Base-by-base conservation (phyloP, 2,113 vertebrate species). In the Macrotis lagotis region DNA sequence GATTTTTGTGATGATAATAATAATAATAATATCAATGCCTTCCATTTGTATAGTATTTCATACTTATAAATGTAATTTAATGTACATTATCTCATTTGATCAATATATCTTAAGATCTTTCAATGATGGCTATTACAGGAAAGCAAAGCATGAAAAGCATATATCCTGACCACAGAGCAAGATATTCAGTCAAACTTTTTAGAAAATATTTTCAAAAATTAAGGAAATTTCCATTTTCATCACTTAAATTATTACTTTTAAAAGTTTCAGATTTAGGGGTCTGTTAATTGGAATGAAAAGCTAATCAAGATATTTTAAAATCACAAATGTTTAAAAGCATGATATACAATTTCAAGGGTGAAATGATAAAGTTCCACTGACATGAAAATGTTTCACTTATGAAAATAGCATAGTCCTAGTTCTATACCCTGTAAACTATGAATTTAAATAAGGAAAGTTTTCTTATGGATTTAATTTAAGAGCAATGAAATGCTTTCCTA, bases 391-490 rank as follows among this genome's bases (percentile, higher is more conserved):
- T 93, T 95, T 94, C 47, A 91, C 25, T 92, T 92, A 94, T 90
- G 28, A 89, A 97, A 96, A 91, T 0, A 51, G 19, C 25, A 93
- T 48, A 51, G 22, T 90, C 44, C 74, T 90, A 90, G n/a, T 94
- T 94, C 74, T 91, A 48, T 90, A 90, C 11, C 26, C 91, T n/a
- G 91, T 90, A 96, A 91, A 19, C 19, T 94, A 96, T 90, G 49
- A 93, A 95, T 96, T 96, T 92, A 95, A 95, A 94, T 90, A 90
- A 96, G 59, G n/a, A 93, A 96, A 92, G 47, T 90, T 91, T 95
- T 55, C 28, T 95, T 92, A 51, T 53, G 49, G 90, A 92, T 8
- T 91, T 94, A 93, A 95, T 74, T 94, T 90, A 93, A 94, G 49
- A 95, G 19, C 26, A 47, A 51, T 50, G 31, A 3, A 48, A 88